Conservation (phyloP, 64 coral and sea anemone genomes). For the Pocillopora damicornis region DNA sequence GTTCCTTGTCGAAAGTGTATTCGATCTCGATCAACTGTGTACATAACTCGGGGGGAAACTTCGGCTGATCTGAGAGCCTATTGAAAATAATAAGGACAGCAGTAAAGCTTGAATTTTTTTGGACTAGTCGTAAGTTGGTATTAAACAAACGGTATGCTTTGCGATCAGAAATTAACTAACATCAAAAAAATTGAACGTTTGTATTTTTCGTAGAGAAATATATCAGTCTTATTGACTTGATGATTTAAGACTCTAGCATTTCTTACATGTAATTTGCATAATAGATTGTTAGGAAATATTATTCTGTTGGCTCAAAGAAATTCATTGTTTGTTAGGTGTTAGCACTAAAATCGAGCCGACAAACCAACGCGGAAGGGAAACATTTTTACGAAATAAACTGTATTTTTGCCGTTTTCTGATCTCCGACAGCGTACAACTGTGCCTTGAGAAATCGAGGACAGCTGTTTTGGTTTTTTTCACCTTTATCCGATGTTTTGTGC, state of each 20-base stretch:
- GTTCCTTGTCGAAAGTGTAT: constrained; percentile 4
- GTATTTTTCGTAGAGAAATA: not conserved
- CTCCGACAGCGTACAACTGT: constrained; percentile 12
- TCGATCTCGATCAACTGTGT: not conserved
- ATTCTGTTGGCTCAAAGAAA: not conserved
- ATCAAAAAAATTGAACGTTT: not conserved
- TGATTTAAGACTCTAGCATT: not conserved
- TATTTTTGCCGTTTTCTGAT: not conserved
- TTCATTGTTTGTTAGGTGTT: not conserved
- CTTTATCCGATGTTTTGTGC: not conserved
- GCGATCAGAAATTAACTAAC: not conserved
- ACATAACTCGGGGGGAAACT: not conserved
- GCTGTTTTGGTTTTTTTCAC: constrained; percentile 4
- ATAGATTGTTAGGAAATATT: not conserved
- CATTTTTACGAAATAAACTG: not conserved
- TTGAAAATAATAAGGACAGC: too few relatives aligned
- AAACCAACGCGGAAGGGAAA: not conserved
- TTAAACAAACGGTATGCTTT: too few relatives aligned
- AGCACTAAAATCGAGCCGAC: not conserved
- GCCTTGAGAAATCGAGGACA: not conserved
- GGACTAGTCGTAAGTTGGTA: not conserved
- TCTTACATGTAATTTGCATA: constrained; percentile 3
- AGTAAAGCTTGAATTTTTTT: too few relatives aligned
- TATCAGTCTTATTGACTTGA: not conserved
- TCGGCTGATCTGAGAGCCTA: not conserved